These are phyloP conservation scores for Volucella inanis DNA, from an alignment of 2,888 invertebrate species.

Conservation along the genomic window DNA sequence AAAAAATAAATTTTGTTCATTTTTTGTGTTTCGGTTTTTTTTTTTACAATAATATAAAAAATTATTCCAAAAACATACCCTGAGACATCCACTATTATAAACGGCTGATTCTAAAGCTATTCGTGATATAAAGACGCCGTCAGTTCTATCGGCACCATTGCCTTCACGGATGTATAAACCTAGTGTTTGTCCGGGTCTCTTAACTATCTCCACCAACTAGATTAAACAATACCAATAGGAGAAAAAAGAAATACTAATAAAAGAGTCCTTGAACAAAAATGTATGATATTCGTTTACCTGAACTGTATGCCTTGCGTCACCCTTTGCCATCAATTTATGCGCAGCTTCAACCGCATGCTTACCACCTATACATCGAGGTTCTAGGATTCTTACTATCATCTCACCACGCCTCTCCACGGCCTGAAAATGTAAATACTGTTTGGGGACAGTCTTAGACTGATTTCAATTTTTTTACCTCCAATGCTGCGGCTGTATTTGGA, in stretches of 20 bases:
- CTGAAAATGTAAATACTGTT: slow-evolving; percentile 79
- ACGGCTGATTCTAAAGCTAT: slow-evolving; percentile 98
- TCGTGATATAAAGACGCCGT: slow-evolving; percentile 98
- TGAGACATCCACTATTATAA: slow-evolving; percentile 97
- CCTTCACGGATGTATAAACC: slow-evolving; percentile 99
- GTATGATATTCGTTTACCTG: slow-evolving; percentile 75
- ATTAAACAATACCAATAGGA: not conserved
- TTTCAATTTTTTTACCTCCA: slow-evolving; percentile 86
- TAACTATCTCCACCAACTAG: slow-evolving; percentile 97
- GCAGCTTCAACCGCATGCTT: slow-evolving; percentile 93
- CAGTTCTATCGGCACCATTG: slow-evolving; percentile 97
- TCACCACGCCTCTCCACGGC: slow-evolving; percentile 96
- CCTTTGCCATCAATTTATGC: slow-evolving; percentile 89
- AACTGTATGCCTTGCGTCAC: slow-evolving; percentile 88
- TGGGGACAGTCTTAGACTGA: not conserved
- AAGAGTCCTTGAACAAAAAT: not conserved
- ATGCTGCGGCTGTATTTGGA: slow-evolving; percentile 94
- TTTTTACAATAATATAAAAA: not conserved
- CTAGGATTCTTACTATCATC: slow-evolving; percentile 96
- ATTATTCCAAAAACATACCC: slow-evolving; percentile 84
- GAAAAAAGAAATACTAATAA: slow-evolving; percentile 76
- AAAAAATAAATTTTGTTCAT: not conserved
- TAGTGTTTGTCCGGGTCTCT: slow-evolving; percentile 98
- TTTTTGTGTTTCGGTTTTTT: not conserved
- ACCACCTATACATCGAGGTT: slow-evolving; percentile 94